phyloP scores from a whole-genome alignment of 2,113 vertebrate species.

The Nothoprocta pentlandii region DNA sequence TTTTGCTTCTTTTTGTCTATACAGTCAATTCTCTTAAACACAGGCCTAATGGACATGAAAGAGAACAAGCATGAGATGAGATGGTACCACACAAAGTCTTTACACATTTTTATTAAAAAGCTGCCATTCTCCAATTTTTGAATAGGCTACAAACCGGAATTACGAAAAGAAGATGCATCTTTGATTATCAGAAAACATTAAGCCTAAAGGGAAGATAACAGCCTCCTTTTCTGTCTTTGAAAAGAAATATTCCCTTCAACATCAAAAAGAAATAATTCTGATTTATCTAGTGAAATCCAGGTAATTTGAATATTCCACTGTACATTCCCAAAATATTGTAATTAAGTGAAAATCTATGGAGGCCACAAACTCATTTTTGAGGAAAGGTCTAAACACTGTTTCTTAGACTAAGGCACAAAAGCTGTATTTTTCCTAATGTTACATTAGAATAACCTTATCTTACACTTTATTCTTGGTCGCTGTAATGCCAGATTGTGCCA shows the following conservation, averaged over 20 bases:
- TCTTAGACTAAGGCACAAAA: background rate
- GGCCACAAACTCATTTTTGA: background rate
- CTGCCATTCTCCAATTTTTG: background rate
- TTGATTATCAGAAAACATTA: background rate
- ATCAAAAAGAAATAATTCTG: background rate
- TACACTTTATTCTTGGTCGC: background rate
- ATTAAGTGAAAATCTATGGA: background rate
- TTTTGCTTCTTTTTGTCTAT: background rate
- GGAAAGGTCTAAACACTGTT: background rate
- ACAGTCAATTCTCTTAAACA: background rate
- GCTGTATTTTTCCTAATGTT: background rate
- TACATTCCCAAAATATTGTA: background rate
- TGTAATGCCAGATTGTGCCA: background rate
- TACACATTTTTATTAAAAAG: background rate
- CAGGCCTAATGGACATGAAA: background rate
- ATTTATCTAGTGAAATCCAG: background rate
- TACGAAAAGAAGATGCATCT: background rate
- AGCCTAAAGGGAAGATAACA: background rate
- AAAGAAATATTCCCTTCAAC: background rate
- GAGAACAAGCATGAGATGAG: background rate
- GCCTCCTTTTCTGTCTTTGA: background rate
- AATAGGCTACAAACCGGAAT: background rate
- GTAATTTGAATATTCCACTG: background rate
- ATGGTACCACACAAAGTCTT: background rate
- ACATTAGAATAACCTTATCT: background rate